These are phyloP conservation scores for Rynchops niger DNA, from an alignment of 2,113 vertebrate genomes.

Conservation along the genomic window DNA sequence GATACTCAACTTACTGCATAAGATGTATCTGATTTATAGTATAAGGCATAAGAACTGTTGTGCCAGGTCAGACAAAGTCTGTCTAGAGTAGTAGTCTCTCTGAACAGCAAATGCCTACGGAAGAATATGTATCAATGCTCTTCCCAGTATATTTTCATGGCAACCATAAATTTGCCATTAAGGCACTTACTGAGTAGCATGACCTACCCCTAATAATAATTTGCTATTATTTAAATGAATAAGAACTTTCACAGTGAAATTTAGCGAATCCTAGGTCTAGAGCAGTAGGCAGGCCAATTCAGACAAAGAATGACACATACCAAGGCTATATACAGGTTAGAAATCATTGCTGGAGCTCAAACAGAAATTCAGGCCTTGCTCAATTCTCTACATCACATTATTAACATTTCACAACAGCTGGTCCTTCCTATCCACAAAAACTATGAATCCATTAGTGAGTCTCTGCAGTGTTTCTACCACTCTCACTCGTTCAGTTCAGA, in stretches of 20 bases:
- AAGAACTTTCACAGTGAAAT: neutral
- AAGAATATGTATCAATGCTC: neutral
- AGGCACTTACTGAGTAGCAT: neutral
- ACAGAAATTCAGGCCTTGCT: neutral
- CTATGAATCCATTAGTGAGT: neutral
- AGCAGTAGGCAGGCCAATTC: neutral
- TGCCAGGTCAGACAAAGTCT: neutral
- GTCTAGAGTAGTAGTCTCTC: neutral
- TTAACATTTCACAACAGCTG: neutral
- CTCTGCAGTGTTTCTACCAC: neutral
- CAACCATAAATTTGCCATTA: neutral
- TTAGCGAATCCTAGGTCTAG: neutral
- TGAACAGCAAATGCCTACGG: neutral
- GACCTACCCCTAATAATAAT: neutral
- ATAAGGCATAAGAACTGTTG: neutral
- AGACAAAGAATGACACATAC: neutral
- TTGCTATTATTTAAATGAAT: neutral
- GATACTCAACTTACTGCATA: neutral
- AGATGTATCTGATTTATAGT: neutral
- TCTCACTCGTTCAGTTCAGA: neutral
- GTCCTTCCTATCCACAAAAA: neutral
- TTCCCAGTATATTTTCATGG: neutral
- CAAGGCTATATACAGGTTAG: neutral
- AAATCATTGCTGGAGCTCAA: neutral
- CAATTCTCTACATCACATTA: neutral